Percentiles rank a stretch among this genome's conserved stretches.
These are phyloP conservation scores for Gymnocephalus cernua DNA, from an alignment of 2,113 vertebrate species.

Conservation along the genomic window DNA sequence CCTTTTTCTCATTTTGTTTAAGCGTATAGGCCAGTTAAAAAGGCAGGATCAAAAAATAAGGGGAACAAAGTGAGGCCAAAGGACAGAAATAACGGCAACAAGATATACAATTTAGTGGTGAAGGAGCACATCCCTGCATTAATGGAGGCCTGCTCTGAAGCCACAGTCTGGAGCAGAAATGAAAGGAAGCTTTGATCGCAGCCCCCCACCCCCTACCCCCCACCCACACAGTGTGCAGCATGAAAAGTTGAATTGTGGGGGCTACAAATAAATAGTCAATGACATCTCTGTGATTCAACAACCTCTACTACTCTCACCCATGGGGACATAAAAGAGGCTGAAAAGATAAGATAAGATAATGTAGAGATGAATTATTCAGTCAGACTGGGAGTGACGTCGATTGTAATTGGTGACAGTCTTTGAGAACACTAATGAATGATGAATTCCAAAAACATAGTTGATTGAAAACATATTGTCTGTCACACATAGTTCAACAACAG, in stretches of 20 bases:
- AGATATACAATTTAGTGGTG: conserved; percentile 55
- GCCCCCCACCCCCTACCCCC: conserved; percentile 5
- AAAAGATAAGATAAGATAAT: neutral
- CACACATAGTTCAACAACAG: neutral
- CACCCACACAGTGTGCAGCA: conserved; percentile 58
- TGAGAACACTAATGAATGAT: neutral
- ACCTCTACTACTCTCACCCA: conserved; percentile 55
- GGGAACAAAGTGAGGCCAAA: conserved; percentile 44
- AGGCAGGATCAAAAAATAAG: conserved; percentile 29
- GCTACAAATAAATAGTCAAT: conserved; percentile 92
- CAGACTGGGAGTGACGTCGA: neutral
- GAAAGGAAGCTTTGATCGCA: conserved; percentile 81
- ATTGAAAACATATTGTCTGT: neutral
- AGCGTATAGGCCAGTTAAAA: conserved; percentile 32
- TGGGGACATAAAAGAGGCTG: conserved; percentile 3
- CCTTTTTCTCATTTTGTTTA: conserved; percentile 1
- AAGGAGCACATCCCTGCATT: conserved; percentile 59
- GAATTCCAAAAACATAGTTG: neutral
- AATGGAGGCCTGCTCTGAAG: conserved; percentile 59
- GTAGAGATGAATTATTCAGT: neutral
- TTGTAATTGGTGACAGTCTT: neutral
- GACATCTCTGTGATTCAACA: conserved; percentile 86
- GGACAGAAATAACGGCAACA: conserved; percentile 53
- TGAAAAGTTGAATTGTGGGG: conserved; percentile 89
- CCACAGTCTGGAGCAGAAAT: conserved; percentile 72